A percentile compares a stretch with the other conserved stretches of the same genome.
Conservation (phyloP, 2,888 invertebrate genomes). For the Nebria brevicollis region DNA sequence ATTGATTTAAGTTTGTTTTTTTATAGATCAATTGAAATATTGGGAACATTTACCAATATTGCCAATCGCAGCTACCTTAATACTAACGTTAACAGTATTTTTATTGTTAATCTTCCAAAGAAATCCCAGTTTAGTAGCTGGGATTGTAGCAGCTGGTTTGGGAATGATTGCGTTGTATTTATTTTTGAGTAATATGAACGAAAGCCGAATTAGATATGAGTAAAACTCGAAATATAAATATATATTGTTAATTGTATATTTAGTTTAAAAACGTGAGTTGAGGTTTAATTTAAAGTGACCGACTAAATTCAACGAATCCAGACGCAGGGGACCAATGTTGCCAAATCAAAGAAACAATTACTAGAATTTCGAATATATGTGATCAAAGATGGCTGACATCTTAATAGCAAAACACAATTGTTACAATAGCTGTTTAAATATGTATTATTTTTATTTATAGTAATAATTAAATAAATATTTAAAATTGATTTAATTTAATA, state of each 20-base stretch:
- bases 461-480: neutral
- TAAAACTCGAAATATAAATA: constrained; percentile 38
- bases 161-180: constrained; percentile 62
- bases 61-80: constrained; percentile 56
- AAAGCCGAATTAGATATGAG: constrained; percentile 51
- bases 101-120: constrained; percentile 63
- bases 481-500: constrained; percentile 9
- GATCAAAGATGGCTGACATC: too few species aligned
- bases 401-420: neutral
- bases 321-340: neutral
- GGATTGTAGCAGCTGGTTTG: constrained; percentile 62
- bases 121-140: constrained; percentile 63
- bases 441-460: neutral
- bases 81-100: constrained; percentile 57
- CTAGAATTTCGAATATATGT: too few species aligned
- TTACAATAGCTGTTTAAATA: too few species aligned
- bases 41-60: constrained; percentile 56
- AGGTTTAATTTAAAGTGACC: neutral
- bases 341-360: neutral
- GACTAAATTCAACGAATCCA: neutral
- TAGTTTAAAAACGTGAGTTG: neutral
- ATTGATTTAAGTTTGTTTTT: neutral
- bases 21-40: constrained; percentile 33
- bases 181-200: constrained; percentile 55
- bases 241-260: neutral